Evolutionary conservation across 2,797 vertebrate genomes (phyloP), one percentile per base, ranked within the genome.

Genomic region (Rhincodon typus): DNA sequence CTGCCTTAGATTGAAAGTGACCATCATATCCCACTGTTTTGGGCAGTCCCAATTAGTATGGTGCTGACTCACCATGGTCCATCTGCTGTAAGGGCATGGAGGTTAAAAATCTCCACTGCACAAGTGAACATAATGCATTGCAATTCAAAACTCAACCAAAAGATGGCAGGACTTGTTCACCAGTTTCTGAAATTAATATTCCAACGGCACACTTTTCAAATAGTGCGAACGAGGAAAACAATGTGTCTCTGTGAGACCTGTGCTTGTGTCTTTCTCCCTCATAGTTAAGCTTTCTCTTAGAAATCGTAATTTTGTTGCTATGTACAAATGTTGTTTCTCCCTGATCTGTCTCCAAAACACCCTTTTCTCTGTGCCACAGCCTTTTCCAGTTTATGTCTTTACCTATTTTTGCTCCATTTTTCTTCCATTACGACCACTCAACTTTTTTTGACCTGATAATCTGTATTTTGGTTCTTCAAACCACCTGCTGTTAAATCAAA

Each of bases 111-210:
- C 57, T 62, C 57, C 57, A 62, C 57, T 62, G 57, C 57, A 62
- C 57, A 62, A 62, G 57, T 62, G 57, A 62, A 8, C 12, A 62
- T 62, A 62, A 62, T 10, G 8, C 8, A 72, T 23, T 94, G 69
- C 23, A 74, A 94, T 70, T 19, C 21, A 94, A 27, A 72, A 15
- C 12, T 46, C 67, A 25, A 27, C 67, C 94, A 53, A 42, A 46
- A 94, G 94, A 27, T 94, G 94, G 94, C 94, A 94, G 69, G 57
- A 91, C 34, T 10, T 38, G 30, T 38, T 66, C 57, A 66, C 21
- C n/a, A 38, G 57, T 91, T 91, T 67, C 88, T 91, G 34, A 6
- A 91, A 91, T 91, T 91, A 19, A 91, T 21, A 91, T 91, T 66
- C 30, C n/a, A 19, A n/a, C 6, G 7, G 34, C 27, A 84, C 34